A percentile compares a stretch with the other conserved stretches of the same genome.
phyloP scores from a whole-genome alignment of 2,888 invertebrate genomes.

The Entomobrya multifasciata region DNA sequence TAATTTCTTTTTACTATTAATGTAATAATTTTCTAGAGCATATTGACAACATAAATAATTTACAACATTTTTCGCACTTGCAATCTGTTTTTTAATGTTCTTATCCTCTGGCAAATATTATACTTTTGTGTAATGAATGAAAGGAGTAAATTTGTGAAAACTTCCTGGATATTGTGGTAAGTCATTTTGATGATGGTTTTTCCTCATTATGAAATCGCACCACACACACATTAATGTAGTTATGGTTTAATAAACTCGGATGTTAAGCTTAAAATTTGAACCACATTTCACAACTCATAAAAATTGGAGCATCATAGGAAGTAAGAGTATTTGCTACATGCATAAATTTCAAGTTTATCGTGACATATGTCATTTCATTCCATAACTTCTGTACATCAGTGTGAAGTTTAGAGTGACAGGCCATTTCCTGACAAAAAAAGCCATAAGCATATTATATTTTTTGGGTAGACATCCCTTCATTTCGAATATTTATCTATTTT shows the following conservation, averaged over 20 bases:
- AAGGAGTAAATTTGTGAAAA: neutral
- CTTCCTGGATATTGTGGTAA: slow-evolving; percentile 68
- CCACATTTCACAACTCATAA: neutral
- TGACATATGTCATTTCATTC: neutral
- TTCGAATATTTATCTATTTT: slow-evolving; percentile 20
- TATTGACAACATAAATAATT: too few species aligned
- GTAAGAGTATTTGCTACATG: neutral
- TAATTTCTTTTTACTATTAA: too few species aligned
- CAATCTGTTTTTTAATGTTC: too few species aligned
- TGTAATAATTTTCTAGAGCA: too few species aligned
- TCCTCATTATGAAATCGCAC: slow-evolving; percentile 19
- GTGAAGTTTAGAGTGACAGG: neutral
- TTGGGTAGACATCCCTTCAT: neutral
- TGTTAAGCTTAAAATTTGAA: neutral
- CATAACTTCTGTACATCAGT: neutral
- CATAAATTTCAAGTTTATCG: neutral
- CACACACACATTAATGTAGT: neutral
- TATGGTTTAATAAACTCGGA: neutral
- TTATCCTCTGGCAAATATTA: too few species aligned
- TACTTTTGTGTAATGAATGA: too few species aligned
- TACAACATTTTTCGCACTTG: too few species aligned
- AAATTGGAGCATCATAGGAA: slow-evolving; percentile 20
- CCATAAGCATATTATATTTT: neutral
- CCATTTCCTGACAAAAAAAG: too few species aligned
- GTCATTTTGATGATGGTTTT: slow-evolving; percentile 15